Evolutionary conservation across 2,888 invertebrate genomes (phyloP).

Genomic region (Hemithea aestivaria): DNA sequence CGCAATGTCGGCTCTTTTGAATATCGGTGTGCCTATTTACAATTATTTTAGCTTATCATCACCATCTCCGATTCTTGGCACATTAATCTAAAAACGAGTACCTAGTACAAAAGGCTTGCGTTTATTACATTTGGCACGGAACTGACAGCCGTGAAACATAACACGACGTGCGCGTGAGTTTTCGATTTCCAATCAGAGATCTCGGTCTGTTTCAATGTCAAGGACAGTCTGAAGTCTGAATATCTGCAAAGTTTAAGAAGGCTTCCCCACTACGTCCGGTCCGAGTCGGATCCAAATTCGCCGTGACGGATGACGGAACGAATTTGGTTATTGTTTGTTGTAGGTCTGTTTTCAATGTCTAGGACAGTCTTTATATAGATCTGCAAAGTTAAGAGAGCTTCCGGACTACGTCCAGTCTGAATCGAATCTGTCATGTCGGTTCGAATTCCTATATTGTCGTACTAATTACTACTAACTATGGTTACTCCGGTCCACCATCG

Average conservation of each 20-base stretch:
- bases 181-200: conserved; percentile 52
- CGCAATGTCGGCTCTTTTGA: conserved; percentile 7
- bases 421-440: no score
- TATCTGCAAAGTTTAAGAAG: conserved; percentile 8
- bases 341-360: no score
- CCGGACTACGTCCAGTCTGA: not conserved
- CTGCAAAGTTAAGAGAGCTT: no score
- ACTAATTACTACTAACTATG: no score
- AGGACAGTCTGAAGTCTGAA: conserved; percentile 49
- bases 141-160: conserved; percentile 51
- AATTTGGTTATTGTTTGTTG: no score
- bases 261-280: not conserved
- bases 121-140: conserved; percentile 56
- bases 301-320: no score
- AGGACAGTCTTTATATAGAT: no score
- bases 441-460: no score
- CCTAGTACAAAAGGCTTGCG: conserved; percentile 41
- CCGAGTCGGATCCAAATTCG: no score
- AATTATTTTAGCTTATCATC: conserved; percentile 29
- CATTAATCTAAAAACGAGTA: conserved; percentile 52
- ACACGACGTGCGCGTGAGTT: conserved; percentile 53
- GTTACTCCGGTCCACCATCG: no score
- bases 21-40: conserved; percentile 15
- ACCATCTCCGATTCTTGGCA: conserved; percentile 35
- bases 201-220: conserved; percentile 45